Percentiles rank a stretch among this genome's conserved stretches.
phyloP scores from a whole-genome alignment of 2,797 vertebrate genomes.

The Merluccius polli region DNA sequence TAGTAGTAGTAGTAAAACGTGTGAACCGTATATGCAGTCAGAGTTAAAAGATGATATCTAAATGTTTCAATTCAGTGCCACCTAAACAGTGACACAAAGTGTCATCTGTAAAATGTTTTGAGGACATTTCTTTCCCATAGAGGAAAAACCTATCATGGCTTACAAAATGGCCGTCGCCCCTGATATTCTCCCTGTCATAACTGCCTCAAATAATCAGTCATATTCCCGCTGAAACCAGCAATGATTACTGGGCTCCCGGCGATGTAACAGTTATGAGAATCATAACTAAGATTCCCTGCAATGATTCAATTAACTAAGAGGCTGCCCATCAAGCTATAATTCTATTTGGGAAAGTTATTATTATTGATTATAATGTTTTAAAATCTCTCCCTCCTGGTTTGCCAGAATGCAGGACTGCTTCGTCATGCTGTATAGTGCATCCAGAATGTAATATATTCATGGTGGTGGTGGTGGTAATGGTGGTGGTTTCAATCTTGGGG shows the following conservation, averaged over 20 bases:
- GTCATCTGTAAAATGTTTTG: not conserved
- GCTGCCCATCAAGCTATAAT: constrained; percentile 62
- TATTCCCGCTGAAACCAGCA: constrained; percentile 39
- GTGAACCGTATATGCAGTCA: not conserved
- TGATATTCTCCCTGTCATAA: constrained; percentile 21
- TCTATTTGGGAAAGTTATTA: constrained; percentile 58
- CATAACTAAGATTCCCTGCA: constrained; percentile 47
- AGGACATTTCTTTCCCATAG: not conserved
- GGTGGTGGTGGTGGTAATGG: constrained; percentile 16
- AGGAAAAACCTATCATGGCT: not conserved
- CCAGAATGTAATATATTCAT: constrained; percentile 30
- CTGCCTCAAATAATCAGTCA: constrained; percentile 36
- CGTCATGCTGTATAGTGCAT: constrained; percentile 23
- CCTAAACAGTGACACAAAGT: not conserved
- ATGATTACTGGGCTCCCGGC: constrained; percentile 34
- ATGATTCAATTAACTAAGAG: constrained; percentile 73
- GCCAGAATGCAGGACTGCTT: constrained; percentile 32
- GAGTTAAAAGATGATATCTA: not conserved
- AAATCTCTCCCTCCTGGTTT: constrained; percentile 46
- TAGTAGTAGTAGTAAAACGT: not conserved
- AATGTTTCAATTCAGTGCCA: not conserved
- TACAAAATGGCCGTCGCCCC: constrained; percentile 12
- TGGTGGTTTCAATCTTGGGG: constrained; percentile 23
- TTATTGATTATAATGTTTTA: constrained; percentile 71
- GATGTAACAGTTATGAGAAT: constrained; percentile 55